These are phyloP conservation scores for Astur gentilis DNA, from an alignment of 2,113 vertebrate species.

Conservation along the genomic window DNA sequence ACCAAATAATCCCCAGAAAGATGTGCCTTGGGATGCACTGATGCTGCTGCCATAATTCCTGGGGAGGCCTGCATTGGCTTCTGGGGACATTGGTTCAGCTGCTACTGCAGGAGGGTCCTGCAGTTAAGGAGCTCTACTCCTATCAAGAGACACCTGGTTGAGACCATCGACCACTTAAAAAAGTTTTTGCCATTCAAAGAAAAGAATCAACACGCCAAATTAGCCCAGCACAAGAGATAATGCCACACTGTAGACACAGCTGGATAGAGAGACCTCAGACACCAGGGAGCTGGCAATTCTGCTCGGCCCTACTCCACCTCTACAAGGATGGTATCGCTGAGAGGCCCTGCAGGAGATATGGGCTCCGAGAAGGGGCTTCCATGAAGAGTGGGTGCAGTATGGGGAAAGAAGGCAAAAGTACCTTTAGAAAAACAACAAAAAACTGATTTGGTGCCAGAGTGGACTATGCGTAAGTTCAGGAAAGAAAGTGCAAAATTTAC, in stretches of 20 bases:
- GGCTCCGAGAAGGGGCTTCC: neutral
- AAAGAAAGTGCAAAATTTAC: neutral
- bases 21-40: neutral
- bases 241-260: neutral
- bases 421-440: neutral
- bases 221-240: neutral
- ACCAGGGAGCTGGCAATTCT: neutral
- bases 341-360: neutral
- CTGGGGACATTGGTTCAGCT: neutral
- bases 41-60: neutral
- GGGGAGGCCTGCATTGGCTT: neutral
- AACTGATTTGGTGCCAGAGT: neutral
- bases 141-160: neutral
- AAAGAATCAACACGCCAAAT: neutral
- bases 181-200: neutral
- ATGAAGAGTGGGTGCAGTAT: neutral
- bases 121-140: neutral
- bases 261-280: neutral
- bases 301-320: neutral
- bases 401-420: neutral
- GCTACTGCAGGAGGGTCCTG: neutral
- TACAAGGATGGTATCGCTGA: neutral
- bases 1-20: neutral
- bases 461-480: neutral
- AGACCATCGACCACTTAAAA: neutral